These are phyloP conservation scores for Erebia aethiops DNA, from an alignment of 2,888 invertebrate genomes.

Conservation along the genomic window DNA sequence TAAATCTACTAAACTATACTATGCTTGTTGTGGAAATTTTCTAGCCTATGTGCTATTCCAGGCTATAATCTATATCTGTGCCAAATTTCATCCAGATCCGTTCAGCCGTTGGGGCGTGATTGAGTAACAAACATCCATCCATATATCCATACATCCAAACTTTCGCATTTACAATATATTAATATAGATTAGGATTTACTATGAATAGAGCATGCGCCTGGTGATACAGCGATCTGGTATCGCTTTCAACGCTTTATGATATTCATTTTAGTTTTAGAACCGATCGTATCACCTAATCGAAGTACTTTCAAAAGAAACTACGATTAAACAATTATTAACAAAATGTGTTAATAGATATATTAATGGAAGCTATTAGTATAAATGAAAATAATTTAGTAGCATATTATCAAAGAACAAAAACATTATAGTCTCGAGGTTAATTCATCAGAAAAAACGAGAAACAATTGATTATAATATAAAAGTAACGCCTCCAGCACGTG, in stretches of 20 bases:
- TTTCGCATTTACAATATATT: too few species aligned
- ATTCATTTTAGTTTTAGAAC: slow-evolving; percentile 17
- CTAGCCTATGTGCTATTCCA: too few species aligned
- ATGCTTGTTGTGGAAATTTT: too few species aligned
- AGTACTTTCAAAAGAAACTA: slow-evolving; percentile 18
- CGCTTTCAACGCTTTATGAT: not conserved
- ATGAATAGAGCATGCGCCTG: not conserved
- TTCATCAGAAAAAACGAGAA: slow-evolving; percentile 47
- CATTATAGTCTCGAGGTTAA: slow-evolving; percentile 32
- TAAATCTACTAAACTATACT: too few species aligned
- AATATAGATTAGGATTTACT: too few species aligned
- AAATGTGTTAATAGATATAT: slow-evolving; percentile 32
- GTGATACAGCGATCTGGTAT: slow-evolving; percentile 4
- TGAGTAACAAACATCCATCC: too few species aligned
- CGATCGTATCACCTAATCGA: slow-evolving; percentile 18
- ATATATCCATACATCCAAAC: too few species aligned
- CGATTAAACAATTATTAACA: slow-evolving; percentile 25
- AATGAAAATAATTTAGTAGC: slow-evolving; percentile 36
- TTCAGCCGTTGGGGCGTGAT: too few species aligned
- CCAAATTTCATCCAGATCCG: too few species aligned
- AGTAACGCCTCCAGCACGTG: slow-evolving; percentile 68
- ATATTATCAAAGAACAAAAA: slow-evolving; percentile 28
- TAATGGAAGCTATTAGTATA: slow-evolving; percentile 35
- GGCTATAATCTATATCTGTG: too few species aligned
- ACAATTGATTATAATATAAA: slow-evolving; percentile 67